These are phyloP conservation scores for Chesias legatella DNA, from an alignment of 2,888 invertebrate species.

Conservation along the genomic window DNA sequence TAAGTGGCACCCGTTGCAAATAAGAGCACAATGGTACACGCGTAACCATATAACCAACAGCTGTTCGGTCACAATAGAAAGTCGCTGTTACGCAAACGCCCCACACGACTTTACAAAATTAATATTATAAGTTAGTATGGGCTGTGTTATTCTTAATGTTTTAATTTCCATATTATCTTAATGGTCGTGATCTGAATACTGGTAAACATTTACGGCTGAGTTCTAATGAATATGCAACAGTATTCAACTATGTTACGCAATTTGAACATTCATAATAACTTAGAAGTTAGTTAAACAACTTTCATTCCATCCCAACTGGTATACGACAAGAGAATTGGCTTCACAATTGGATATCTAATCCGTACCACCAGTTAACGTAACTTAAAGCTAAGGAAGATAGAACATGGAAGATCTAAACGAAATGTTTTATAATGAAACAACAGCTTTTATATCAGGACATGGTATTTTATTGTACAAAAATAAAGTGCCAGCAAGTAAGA, in stretches of 20 bases:
- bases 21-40: conserved; percentile 57
- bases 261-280: conserved; percentile 26
- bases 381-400: background rate
- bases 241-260: conserved; percentile 27
- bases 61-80: conserved; percentile 70
- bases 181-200: conserved; percentile 17
- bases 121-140: no score
- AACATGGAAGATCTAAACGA: background rate
- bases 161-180: conserved; percentile 18
- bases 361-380: conserved; percentile 7
- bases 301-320: conserved; percentile 21
- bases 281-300: conserved; percentile 28
- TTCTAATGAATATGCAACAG: conserved; percentile 30
- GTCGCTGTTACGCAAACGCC: conserved; percentile 63
- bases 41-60: conserved; percentile 64
- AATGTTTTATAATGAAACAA: conserved; percentile 63
- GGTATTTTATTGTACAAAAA: conserved; percentile 81
- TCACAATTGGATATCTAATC: conserved; percentile 20
- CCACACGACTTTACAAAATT: conserved; percentile 56
- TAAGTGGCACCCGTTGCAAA: conserved; percentile 48
- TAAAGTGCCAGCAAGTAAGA: conserved; percentile 78
- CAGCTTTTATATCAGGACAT: conserved; percentile 64
- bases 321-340: conserved; percentile 18
- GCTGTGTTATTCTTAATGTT: conserved; percentile 11
- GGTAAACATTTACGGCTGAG: conserved; percentile 22